These are phyloP conservation scores for Gorsachius goisagi DNA, from an alignment of 2,113 vertebrate genomes.

Conservation along the genomic window DNA sequence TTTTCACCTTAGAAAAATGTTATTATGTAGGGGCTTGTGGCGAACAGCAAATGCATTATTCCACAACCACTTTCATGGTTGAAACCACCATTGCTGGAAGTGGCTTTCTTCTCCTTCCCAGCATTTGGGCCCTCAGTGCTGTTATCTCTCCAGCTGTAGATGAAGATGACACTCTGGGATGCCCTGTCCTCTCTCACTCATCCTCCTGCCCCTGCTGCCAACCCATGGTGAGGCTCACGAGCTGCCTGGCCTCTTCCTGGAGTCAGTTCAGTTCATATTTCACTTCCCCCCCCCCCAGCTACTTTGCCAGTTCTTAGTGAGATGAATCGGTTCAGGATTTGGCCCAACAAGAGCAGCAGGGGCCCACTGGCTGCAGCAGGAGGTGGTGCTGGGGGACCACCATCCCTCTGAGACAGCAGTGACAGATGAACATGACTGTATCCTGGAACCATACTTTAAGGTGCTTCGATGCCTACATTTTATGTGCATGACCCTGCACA, in stretches of 20 bases:
- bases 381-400: neutral
- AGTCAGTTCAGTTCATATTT: neutral
- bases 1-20: neutral
- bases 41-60: neutral
- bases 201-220: neutral
- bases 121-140: neutral
- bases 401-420: neutral
- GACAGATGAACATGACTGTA: neutral
- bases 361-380: neutral
- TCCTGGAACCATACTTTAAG: neutral
- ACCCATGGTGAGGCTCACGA: fast-evolving
- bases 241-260: neutral
- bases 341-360: neutral
- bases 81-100: neutral
- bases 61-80: neutral
- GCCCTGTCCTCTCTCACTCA: neutral
- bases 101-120: neutral
- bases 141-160: neutral
- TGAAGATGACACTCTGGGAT: neutral
- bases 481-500: neutral
- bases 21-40: neutral
- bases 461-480: neutral
- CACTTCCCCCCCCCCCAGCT: neutral
- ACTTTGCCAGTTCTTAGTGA: neutral
- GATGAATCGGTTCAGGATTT: neutral